Conservation (phyloP, 2,888 invertebrate species). For the Phoronis australis region DNA sequence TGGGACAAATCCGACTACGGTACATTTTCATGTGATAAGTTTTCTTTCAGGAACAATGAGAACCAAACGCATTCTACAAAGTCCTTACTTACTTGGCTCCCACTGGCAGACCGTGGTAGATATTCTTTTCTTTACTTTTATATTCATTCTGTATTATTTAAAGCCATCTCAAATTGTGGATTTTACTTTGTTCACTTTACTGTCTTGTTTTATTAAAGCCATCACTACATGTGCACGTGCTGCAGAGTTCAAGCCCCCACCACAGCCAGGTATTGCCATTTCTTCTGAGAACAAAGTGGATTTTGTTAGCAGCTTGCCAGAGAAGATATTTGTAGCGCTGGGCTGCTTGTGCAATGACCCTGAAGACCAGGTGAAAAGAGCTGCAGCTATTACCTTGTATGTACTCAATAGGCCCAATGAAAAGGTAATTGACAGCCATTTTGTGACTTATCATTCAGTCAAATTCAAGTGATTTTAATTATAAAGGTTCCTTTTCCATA, state of each 20-base stretch:
- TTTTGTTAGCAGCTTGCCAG: conserved; percentile 27
- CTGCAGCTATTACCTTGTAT: conserved; percentile 45
- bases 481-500: too few species aligned
- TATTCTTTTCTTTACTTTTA: too few species aligned
- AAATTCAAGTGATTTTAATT: too few species aligned
- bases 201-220: too few species aligned
- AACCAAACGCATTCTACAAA: too few species aligned
- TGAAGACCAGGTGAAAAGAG: conserved; percentile 34
- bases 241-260: conserved; percentile 37
- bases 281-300: conserved; percentile 14
- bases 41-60: too few species aligned
- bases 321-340: conserved; percentile 43
- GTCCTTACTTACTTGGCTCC: too few species aligned
- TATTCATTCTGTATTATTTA: not conserved
- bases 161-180: not conserved
- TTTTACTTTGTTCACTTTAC: not conserved
- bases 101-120: too few species aligned
- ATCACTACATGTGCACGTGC: conserved; percentile 47
- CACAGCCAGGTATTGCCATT: conserved; percentile 24
- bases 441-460: too few species aligned
- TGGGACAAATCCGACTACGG: too few species aligned
- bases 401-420: conserved; percentile 37
- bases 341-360: conserved; percentile 44
- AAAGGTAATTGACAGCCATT: conserved; percentile 34
- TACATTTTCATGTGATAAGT: too few species aligned